Conservation (phyloP, 2,113 vertebrate species). For the Percina caprodes region DNA sequence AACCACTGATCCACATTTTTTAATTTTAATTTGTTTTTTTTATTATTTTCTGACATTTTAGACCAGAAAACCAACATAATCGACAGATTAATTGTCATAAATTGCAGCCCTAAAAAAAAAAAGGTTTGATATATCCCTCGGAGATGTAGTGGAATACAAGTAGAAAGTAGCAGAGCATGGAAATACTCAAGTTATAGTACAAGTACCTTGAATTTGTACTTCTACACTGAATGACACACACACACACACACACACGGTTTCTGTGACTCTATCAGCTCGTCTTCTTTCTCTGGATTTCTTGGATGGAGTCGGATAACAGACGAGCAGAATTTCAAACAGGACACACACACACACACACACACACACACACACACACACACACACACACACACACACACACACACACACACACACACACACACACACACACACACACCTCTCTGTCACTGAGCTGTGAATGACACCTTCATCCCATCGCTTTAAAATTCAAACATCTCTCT, state of each 20-base stretch:
- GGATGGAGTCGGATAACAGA: conserved; percentile 75
- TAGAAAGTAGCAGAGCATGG: no score
- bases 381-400: conserved; percentile 38
- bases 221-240: not conserved
- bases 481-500: conserved; percentile 70
- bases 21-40: no score
- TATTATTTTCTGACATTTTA: no score
- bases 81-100: no score
- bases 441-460: conserved; percentile 77
- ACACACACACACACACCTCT: conserved; percentile 30
- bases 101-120: no score
- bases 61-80: no score
- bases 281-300: conserved; percentile 58
- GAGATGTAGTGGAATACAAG: not conserved
- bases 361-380: conserved; percentile 18
- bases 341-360: conserved; percentile 51
- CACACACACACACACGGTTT: no score
- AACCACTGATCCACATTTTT: no score
- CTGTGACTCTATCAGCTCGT: conserved; percentile 20
- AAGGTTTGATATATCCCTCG: not conserved
- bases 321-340: conserved; percentile 76
- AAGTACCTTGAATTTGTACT: not conserved
- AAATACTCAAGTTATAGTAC: not conserved
- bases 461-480: conserved; percentile 75
- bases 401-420: conserved; percentile 37